Base-by-base conservation (phyloP, 2,797 vertebrate genomes). In the Malurus leucopterus region DNA sequence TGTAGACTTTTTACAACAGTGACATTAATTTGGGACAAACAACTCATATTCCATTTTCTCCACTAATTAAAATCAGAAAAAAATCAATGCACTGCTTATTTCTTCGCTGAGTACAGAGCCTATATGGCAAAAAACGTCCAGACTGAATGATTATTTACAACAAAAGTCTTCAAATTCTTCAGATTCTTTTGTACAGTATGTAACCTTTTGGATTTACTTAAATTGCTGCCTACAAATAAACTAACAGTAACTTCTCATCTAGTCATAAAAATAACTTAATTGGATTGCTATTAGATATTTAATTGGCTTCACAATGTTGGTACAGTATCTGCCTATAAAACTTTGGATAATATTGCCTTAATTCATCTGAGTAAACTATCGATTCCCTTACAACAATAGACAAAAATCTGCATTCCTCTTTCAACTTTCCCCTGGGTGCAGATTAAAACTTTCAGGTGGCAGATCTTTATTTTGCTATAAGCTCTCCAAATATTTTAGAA, bases 281-380 rank as follows among this genome's bases (percentile, higher is more conserved):
- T 89, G 54, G 61, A 50, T 80, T 81, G 53, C 73, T 87, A 44
- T 87, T 91, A 87, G 67, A 73, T 77, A 81, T 85, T 90, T 86
- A 91, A 91, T 90, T 90, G 86, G 73, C 54, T 83, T 89, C 70
- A 79, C 70, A 81, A 61, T 73, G 59, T 90, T 93, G 79, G 73
- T 75, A 58, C 67, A 75, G 79, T 63, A 49, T 69, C 75, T 84
- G 68, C 51, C 63, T 80, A 65, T 84, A 87, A 92, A 93, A 64
- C 76, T 84, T 82, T 22, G 75, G 59, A 85, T 41, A 93, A 90
- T 72, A 88, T 65, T 83, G 73, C 57, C 50, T 83, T 83, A 83
- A 75, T 86, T 95, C 73, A 85, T 91, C 70, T 65, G 80, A 91
- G 61, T 58, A 91, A 94, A 86, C 86, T 83, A 91, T 53, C 78